A percentile compares a stretch with the other conserved stretches of the same genome.
Evolutionary conservation across 2,113 vertebrate genomes (phyloP).

Genomic region (Lethenteron reissneri): DNA sequence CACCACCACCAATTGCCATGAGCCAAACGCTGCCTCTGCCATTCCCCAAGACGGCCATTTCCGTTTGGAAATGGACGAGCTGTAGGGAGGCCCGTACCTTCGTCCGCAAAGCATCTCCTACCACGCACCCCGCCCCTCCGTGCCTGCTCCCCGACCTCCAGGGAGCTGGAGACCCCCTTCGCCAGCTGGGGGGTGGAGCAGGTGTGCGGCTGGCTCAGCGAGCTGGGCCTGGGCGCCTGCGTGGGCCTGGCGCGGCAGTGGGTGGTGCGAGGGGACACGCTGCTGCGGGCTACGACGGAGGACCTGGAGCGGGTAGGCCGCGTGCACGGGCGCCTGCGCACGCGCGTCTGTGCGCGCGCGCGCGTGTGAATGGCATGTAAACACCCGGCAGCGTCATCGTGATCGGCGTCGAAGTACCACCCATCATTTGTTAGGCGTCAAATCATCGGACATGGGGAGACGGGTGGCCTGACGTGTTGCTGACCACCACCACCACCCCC

Average conservation of each 20-base stretch:
- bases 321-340: background rate
- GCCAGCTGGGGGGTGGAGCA: background rate
- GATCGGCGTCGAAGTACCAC: background rate
- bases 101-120: too few relatives aligned
- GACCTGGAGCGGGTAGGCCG: constrained; percentile 3
- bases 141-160: too few relatives aligned
- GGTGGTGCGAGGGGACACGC: constrained; percentile 2
- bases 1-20: too few relatives aligned
- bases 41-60: too few relatives aligned
- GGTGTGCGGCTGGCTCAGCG: background rate
- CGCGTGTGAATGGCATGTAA: background rate
- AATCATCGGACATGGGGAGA: too few relatives aligned
- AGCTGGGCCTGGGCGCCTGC: background rate
- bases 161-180: background rate
- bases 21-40: too few relatives aligned
- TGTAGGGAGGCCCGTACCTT: too few relatives aligned
- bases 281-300: background rate
- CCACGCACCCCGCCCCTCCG: too few relatives aligned
- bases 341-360: background rate
- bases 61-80: too few relatives aligned
- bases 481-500: too few relatives aligned
- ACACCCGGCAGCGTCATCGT: background rate
- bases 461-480: too few relatives aligned
- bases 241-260: constrained; percentile 5
- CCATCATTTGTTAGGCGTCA: too few relatives aligned